Evolutionary conservation across 30 jellyfish, hydroid and myxozoan species (phyloP), one percentile per base, ranked within the genome.

Genomic region (Pelagia noctiluca): DNA sequence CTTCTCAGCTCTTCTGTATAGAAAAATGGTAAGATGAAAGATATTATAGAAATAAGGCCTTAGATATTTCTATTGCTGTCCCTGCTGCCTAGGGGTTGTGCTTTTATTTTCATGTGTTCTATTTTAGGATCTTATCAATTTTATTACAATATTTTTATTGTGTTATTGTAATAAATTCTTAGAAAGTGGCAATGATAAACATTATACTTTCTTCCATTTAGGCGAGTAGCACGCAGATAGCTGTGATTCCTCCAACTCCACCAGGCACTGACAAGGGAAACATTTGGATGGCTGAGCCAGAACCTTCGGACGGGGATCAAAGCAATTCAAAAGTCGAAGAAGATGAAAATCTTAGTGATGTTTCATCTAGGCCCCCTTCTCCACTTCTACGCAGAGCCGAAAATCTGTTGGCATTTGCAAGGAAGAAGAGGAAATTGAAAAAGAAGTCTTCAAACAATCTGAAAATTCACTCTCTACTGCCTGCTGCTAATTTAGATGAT

Each of bases 191-290:
- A n/a, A n/a, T n/a, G n/a, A n/a, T n/a, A n/a, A n/a, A n/a, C n/a
- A n/a, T n/a, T n/a, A n/a, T n/a, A n/a, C n/a, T n/a, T n/a, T n/a
- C n/a, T n/a, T n/a, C n/a, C n/a, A n/a, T n/a, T n/a, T 69, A 78
- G 86, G 32, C 19, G n/a, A 32, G 34, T 21, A 38, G 34, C 19
- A 87, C 96, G 8, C 67, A 70, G 57, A 53, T 78, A 1, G 23
- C 88, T 1, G 91, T 71, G 26, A 77, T 77, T 18, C 96, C 96
- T 4, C 88, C 96, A 8, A 68, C 96, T n/a, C 96, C 96, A 34
- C 85, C 96, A 3, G 68, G 29, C 22, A 76, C 71, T 0, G 86
- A 32, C 5, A 22, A 36, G 1, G 88, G 62, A 19, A 73, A 76
- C 31, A 49, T 76, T 21, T 66, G 86, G 87, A 24, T 49, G 25